These are phyloP conservation scores for Eulemur rufifrons DNA, from an alignment of 2,113 vertebrate species.

Conservation along the genomic window DNA sequence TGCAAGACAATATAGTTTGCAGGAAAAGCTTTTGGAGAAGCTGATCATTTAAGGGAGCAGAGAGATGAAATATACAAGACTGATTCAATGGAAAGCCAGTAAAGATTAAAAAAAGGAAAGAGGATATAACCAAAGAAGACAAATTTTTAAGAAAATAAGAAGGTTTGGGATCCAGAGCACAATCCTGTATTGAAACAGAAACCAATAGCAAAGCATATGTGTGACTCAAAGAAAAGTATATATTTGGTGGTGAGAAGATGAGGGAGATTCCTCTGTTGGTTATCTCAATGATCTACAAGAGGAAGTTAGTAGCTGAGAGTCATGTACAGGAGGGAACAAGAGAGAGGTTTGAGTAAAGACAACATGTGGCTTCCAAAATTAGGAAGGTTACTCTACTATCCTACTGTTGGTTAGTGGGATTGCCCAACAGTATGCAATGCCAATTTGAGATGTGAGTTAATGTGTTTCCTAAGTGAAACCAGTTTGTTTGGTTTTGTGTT, in stretches of 20 bases:
- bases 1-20: background rate
- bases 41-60: background rate
- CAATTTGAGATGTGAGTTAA: background rate
- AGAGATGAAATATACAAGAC: background rate
- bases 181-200: background rate
- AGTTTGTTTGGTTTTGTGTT: background rate
- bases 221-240: background rate
- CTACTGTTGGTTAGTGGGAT: background rate
- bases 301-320: background rate
- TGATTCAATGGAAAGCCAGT: background rate
- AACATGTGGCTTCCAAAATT: background rate
- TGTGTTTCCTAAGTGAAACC: background rate
- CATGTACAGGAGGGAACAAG: background rate
- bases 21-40: background rate
- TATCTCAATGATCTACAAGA: background rate
- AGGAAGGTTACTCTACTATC: background rate
- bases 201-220: too few species aligned
- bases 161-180: background rate
- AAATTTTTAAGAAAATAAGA: background rate
- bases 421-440: background rate
- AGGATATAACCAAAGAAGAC: background rate
- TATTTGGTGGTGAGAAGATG: background rate
- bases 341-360: background rate
- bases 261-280: background rate
- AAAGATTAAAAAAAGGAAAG: background rate